phyloP scores from a whole-genome alignment of 30 jellyfish, hydroid and myxozoan genomes.

The Rhopilema esculentum region DNA sequence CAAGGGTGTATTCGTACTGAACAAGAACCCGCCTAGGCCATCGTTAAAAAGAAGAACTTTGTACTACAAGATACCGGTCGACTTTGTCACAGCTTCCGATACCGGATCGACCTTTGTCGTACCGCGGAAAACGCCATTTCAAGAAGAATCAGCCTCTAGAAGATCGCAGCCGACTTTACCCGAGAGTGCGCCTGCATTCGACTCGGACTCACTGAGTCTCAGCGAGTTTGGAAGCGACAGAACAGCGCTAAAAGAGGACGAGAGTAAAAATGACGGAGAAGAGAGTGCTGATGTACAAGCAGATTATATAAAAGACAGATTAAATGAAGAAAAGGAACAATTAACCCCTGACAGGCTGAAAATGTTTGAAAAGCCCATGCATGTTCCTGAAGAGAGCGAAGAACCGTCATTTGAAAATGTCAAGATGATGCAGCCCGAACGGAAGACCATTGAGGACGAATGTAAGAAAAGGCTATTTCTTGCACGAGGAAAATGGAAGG shows the following conservation, averaged over 20 bases:
- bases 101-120: conserved; percentile 53
- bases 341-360: conserved; percentile 25
- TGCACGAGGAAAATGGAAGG: background rate
- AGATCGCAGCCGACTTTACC: conserved; percentile 58
- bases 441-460: conserved; percentile 57
- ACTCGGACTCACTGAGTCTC: conserved; percentile 37
- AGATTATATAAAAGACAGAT: conserved; percentile 46
- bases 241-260: conserved; percentile 1
- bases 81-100: conserved; percentile 51
- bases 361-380: background rate
- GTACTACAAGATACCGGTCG: conserved; percentile 59
- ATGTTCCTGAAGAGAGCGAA: conserved; percentile 7
- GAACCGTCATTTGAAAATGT: conserved; percentile 53
- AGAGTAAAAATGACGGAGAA: background rate
- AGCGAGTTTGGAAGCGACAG: conserved; percentile 29
- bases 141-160: conserved; percentile 45
- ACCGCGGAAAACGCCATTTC: conserved; percentile 22
- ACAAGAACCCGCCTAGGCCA: conserved; percentile 45
- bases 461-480: conserved; percentile 26
- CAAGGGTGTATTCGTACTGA: conserved; percentile 8
- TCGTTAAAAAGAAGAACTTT: conserved; percentile 45
- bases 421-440: conserved; percentile 41
- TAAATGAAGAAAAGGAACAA: conserved; percentile 26
- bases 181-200: conserved; percentile 26
- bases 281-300: conserved; percentile 61